Base-by-base conservation (phyloP, 2,113 vertebrate genomes). In the Mesocricetus auratus region DNA sequence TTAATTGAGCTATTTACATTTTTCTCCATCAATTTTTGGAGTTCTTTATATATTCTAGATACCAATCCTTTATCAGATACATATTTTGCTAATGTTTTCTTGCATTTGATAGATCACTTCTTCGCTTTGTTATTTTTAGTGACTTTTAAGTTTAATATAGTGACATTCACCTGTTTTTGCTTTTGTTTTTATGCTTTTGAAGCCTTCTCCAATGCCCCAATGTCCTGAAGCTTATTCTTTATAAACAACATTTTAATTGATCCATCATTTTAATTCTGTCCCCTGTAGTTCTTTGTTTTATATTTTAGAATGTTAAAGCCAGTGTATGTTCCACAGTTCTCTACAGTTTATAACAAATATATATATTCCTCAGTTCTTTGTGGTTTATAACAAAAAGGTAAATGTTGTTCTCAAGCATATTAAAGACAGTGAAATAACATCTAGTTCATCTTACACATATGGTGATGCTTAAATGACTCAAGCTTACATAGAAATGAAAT, bases 181-280 rank as follows among this genome's bases (percentile, higher is more conserved):
- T 66, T 86, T 77, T 86, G n/a, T 75, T 86, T 36, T 33, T 75
- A 21, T 75, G 16, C 10, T 86, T 77, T 77, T 33, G 60, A 19
- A 47, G 11, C 56, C 82, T 53, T 86, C 45, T 86, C 9, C 22
- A 73, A 92, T 29, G 45, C 19, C 75, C 24, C 24, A 86, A 75
- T 22, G 15, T 64, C 33, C 5, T 39, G 7, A 77, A 69, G 29
- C 39, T 45, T 87, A 94, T 92, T 95, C 50, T 93, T 93, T 73
- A 39, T 85, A 90, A 94, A 88, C 15, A 85, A 77, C 58, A 78
- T 81, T 96, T 39, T 91, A 90, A 89, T 11, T 68, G 42, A 66
- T 86, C 16, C 5, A 86, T 69, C 90, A 36, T 74, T 74, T 69
- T 26, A 31, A 33, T 74, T 21, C 29, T 93, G 86, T 42, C 21